Base-by-base conservation (phyloP, 1,140 invertebrate species). In the Pantala flavescens region DNA sequence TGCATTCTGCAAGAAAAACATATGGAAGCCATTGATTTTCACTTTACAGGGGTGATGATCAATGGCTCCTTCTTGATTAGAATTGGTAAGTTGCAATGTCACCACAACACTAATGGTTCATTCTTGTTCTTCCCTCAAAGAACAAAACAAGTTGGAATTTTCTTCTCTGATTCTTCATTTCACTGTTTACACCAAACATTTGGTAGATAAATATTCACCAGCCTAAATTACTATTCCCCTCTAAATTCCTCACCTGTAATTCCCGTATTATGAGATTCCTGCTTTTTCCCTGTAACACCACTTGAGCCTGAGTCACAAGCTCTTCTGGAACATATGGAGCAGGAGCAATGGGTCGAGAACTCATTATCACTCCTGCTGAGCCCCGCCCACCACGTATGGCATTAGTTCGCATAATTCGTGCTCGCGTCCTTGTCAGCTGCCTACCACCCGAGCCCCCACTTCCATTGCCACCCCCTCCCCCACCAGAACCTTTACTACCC, bases 221-320 rank as follows among this genome's bases (percentile, higher is more conserved):
- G 2, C 28, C 9, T 9, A 36, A 36, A 5, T 5, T 36, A 36
- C 9, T 2, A 36, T 9, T 36, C 28, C 9, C 28, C 2, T 36
- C 28, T 9, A 5, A 36, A 36, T 5, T 36, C 28, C 49, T 86
- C 81, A 95, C 91, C 88, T 98, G 97, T 76, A 99, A 84, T 86
- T 99, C 98, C 81, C 97, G 87, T 79, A 99, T 97, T 78, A 99
- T 99, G 24, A 99, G 88, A 86, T 95, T 98, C 77, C 98, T 86
- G 79, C 96, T 98, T 84, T 99, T 99, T 74, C 98, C 98, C 86
- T 98, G 96, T 43, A 98, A 83, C 12, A 98, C 96, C 24, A 95
- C 92, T 85, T 95, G 93, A 19, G 93, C 93, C 83, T 93, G 91
- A 2, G 91, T 89, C 71, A 94, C 91, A 21, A 99, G 87, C 82